Evolutionary conservation across 2,888 invertebrate genomes (phyloP).

Genomic region (Hirtodrosophila alboralis): DNA sequence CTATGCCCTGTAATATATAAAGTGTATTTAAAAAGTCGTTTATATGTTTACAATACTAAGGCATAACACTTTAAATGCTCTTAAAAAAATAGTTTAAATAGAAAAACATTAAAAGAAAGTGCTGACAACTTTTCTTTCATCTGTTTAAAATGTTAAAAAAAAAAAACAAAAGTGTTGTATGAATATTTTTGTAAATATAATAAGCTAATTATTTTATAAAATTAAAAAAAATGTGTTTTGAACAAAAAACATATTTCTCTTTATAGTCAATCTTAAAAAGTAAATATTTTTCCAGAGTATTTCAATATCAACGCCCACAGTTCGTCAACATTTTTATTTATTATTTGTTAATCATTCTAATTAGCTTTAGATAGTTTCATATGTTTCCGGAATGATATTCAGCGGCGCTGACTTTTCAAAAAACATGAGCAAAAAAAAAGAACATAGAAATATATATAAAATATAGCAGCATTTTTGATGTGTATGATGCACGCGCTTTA

Average conservation of each 20-base stretch:
- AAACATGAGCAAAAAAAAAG: background rate
- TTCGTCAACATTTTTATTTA: conserved; percentile 3
- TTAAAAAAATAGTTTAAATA: too few relatives aligned
- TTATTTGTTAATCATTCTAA: conserved; percentile 54
- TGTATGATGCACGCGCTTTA: conserved; percentile 27
- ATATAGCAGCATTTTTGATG: conserved; percentile 37
- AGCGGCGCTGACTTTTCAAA: conserved; percentile 47
- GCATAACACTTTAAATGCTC: background rate
- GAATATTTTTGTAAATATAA: too few relatives aligned
- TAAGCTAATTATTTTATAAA: too few relatives aligned
- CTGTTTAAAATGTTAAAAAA: too few relatives aligned
- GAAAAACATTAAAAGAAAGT: too few relatives aligned
- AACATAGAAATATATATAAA: conserved; percentile 6
- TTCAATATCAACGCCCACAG: background rate
- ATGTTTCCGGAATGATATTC: conserved; percentile 57
- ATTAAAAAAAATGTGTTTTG: too few relatives aligned
- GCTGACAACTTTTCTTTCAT: too few relatives aligned
- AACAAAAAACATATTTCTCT: too few relatives aligned
- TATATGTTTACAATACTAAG: conserved; percentile 10
- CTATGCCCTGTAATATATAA: conserved; percentile 6
- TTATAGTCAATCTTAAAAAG: too few relatives aligned
- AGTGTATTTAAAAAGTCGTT: background rate
- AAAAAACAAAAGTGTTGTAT: too few relatives aligned
- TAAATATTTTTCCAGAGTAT: conserved; percentile 6
- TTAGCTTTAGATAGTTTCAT: conserved; percentile 55